phyloP scores from a whole-genome alignment of 1,140 invertebrate genomes.

The Drosophila pseudoananassae region DNA sequence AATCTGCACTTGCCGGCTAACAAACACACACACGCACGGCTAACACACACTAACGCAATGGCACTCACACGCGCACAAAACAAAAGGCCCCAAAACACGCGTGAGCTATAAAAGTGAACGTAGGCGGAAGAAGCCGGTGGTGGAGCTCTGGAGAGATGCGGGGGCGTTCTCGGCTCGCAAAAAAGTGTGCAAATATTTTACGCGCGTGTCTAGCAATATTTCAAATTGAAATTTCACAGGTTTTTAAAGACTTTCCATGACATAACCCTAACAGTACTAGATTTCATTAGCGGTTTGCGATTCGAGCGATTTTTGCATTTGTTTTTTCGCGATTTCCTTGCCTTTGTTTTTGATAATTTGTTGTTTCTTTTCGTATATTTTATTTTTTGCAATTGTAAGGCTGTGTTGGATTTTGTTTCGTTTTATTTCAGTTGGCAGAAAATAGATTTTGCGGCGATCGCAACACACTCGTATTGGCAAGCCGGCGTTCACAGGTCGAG shows the following conservation, averaged over 20 bases:
- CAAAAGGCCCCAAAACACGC: conserved; percentile 37
- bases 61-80: conserved; percentile 37
- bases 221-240: conserved; percentile 25
- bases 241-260: conserved; percentile 53
- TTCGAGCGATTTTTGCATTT: conserved; percentile 3
- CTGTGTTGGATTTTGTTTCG: conserved; percentile 11
- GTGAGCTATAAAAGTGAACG: conserved; percentile 29
- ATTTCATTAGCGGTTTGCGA: conserved; percentile 36
- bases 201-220: conserved; percentile 36
- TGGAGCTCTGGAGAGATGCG: conserved; percentile 4
- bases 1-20: conserved; percentile 47
- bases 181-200: conserved; percentile 36
- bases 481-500: conserved; percentile 24
- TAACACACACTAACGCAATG: neutral
- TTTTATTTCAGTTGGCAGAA: conserved; percentile 29
- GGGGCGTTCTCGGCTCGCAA: neutral
- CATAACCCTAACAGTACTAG: conserved; percentile 57
- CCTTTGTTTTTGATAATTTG: conserved; percentile 17
- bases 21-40: conserved; percentile 32
- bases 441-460: conserved; percentile 31
- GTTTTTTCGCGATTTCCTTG: conserved; percentile 14
- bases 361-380: neutral
- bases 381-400: neutral
- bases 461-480: conserved; percentile 17
- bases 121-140: conserved; percentile 13